Evolutionary conservation across 2,888 invertebrate species (phyloP).

Genomic region (Nowickia ferox): DNA sequence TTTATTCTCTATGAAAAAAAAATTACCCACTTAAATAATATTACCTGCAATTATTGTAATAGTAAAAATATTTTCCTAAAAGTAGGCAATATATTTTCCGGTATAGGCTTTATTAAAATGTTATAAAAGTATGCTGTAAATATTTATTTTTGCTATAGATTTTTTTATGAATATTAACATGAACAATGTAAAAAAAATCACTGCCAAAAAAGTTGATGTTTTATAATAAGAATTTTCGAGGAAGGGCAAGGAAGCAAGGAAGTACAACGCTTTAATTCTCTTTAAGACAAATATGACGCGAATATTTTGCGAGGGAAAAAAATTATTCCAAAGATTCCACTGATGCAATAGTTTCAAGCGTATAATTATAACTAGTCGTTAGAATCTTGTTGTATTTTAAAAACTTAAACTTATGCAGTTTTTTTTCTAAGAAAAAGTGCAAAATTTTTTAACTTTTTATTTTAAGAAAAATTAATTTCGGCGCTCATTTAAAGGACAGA

Average conservation of each 20-base stretch:
- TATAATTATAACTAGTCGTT: too few species aligned
- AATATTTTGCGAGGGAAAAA: too few species aligned
- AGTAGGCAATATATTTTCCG: background rate
- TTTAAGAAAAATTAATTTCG: too few species aligned
- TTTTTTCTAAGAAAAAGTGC: too few species aligned
- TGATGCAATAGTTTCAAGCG: too few species aligned
- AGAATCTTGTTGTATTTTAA: too few species aligned
- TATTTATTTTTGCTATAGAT: conserved; percentile 2
- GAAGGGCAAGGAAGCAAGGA: background rate
- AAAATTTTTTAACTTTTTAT: too few species aligned
- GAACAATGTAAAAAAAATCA: background rate
- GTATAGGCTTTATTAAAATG: conserved; percentile 5
- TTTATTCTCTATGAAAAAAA: background rate
- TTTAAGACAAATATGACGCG: too few species aligned
- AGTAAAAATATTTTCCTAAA: conserved; percentile 1
- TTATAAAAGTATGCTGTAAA: conserved; percentile 2
- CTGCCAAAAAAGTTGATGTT: background rate
- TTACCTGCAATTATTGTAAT: background rate
- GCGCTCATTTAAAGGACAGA: too few species aligned
- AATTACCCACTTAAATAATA: background rate
- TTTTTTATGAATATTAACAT: conserved; percentile 33
- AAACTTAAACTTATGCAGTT: too few species aligned
- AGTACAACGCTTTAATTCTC: background rate
- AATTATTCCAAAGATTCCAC: too few species aligned
- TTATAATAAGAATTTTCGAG: background rate